Evolutionary conservation across 1,140 invertebrate genomes (phyloP).

Genomic region (Tetramorium parvispinum): DNA sequence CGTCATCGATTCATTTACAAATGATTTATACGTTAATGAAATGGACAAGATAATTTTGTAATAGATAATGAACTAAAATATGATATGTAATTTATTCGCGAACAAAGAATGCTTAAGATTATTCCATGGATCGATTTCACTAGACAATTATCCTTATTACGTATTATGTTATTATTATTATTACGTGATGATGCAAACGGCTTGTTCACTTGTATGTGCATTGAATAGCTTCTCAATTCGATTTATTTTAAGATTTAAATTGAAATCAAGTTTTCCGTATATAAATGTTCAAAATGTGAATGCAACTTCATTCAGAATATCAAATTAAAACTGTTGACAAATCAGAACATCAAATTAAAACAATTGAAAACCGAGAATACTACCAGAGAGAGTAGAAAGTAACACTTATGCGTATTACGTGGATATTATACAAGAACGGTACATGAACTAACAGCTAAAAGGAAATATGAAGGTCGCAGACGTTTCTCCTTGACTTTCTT

Average conservation of each 20-base stretch:
- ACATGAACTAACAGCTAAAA: conserved; percentile 1
- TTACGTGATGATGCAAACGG: neutral
- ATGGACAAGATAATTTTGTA: neutral
- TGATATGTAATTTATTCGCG: neutral
- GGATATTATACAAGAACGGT: neutral
- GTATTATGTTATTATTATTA: neutral
- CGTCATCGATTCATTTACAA: neutral
- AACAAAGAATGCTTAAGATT: neutral
- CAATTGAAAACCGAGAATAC: neutral
- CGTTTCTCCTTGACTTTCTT: conserved; percentile 57
- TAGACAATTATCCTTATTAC: neutral
- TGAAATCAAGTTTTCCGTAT: neutral
- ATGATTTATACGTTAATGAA: neutral
- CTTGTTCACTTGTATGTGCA: neutral
- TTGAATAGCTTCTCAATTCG: neutral
- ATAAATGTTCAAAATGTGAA: neutral
- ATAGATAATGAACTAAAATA: neutral
- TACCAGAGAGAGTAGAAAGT: neutral
- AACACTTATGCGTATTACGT: neutral
- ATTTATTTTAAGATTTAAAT: neutral
- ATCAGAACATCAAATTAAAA: neutral
- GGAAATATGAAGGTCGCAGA: conserved; percentile 3
- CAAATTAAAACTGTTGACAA: neutral
- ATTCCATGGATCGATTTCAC: neutral
- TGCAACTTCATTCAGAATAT: neutral